Evolutionary conservation across 2,113 vertebrate genomes (phyloP).

Genomic region (Parus major): DNA sequence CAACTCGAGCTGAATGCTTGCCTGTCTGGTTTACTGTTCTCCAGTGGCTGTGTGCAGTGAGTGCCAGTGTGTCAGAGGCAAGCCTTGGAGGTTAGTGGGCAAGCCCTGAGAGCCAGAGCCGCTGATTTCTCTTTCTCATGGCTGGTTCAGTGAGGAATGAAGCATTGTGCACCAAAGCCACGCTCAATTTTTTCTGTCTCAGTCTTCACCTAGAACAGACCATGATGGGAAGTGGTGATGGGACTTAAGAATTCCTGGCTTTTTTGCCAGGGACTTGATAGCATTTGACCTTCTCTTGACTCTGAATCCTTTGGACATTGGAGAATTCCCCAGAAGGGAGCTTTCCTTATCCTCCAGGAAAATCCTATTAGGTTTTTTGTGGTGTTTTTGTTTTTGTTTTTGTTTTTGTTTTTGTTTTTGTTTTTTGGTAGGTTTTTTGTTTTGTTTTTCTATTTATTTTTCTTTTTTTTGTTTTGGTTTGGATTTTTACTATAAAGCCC

Average conservation of each 20-base stretch:
- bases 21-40: neutral
- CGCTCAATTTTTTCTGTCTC: neutral
- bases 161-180: neutral
- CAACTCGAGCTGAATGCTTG: rapidly evolving
- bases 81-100: neutral
- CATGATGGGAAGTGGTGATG: neutral
- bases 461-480: neutral
- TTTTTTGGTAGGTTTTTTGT: too few relatives aligned
- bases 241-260: neutral
- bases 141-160: neutral
- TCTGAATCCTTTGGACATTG: neutral
- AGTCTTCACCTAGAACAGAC: neutral
- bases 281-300: neutral
- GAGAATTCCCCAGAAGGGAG: neutral
- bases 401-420: too few relatives aligned
- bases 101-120: neutral
- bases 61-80: neutral
- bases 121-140: neutral
- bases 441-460: neutral
- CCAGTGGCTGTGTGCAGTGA: rapidly evolving
- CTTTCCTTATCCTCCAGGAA: neutral
- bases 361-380: neutral
- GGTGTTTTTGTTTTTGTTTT: too few relatives aligned
- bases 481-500: neutral
- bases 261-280: neutral